phyloP scores from a whole-genome alignment of 2,888 invertebrate species.

The Macroteleia sp. region DNA sequence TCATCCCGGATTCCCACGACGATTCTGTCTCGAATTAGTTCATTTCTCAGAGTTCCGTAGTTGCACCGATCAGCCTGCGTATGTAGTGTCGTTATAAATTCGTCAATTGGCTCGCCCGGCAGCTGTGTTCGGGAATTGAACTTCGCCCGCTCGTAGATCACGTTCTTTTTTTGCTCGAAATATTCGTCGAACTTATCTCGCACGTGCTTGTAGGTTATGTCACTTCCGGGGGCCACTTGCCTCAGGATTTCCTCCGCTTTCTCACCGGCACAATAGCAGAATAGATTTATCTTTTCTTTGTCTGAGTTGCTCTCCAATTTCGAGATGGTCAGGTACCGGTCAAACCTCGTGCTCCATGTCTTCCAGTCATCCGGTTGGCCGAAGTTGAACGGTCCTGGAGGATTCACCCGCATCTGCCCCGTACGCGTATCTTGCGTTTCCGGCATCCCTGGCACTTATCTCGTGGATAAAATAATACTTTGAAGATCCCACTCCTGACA shows the following conservation, averaged over 20 bases:
- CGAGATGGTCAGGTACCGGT: slow-evolving; percentile 51
- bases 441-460: neutral
- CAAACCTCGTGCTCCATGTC: slow-evolving; percentile 52
- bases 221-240: slow-evolving; percentile 32
- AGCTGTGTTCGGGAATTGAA: slow-evolving; percentile 59
- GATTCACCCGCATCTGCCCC: slow-evolving; percentile 1
- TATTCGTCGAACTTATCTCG: slow-evolving; percentile 55
- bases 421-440: neutral
- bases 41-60: slow-evolving; percentile 65
- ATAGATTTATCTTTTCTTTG: slow-evolving; percentile 65
- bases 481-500: neutral
- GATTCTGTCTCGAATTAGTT: slow-evolving; percentile 72
- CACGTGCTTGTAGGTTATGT: slow-evolving; percentile 32
- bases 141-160: slow-evolving; percentile 64
- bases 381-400: slow-evolving; percentile 53
- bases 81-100: slow-evolving; percentile 67
- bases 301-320: slow-evolving; percentile 33
- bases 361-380: slow-evolving; percentile 35
- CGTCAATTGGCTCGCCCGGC: slow-evolving; percentile 48
- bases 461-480: neutral
- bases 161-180: slow-evolving; percentile 65
- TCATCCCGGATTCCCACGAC: slow-evolving; percentile 69
- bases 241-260: slow-evolving; percentile 65
- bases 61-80: slow-evolving; percentile 67
- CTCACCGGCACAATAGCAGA: slow-evolving; percentile 67